Evolutionary conservation across 1,140 invertebrate species (phyloP), one percentile per base, ranked within the genome.

Genomic region (Tetragnatha versicolor): DNA sequence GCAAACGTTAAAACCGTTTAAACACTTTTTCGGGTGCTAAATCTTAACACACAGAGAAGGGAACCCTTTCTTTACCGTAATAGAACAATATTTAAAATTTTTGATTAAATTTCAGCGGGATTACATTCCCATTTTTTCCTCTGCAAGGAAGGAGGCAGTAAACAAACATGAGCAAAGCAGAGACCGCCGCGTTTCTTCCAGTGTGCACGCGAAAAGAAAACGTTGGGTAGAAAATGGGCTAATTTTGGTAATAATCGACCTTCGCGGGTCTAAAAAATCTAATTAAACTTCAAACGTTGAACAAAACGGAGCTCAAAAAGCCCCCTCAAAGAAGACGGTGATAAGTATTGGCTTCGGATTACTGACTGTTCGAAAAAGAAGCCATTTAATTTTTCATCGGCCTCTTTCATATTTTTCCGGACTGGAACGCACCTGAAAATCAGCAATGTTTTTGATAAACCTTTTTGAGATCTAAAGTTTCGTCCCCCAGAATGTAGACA

Each of bases 211-310:
- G 20, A 47, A 12, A 47, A 47, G 42, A 47, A 47, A 17, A 10
- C 51, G 17, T 22, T 68, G 37, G 51, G 35, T 27, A 68, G 65
- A 51, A 68, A 68, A 68, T 68, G 42, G 42, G 65, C 47, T 68
- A 68, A 68, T 68, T 68, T 68, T 49, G 29, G 42, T 68, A 25
- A 68, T 68, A 47, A 68, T 68, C 35, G 65, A 68, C 65, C 37
- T 68, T 68, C 51, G 51, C 25, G 25, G 60, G 12, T 35, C 31
- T 53, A 70, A 70, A 53, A 70, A 70, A 53, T 49, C 51, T 70
- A 70, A 70, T 70, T 70, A 70, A 70, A 70, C 68, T 70, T 70
- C 68, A 70, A 70, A 53, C 47, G 68, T 22, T 42, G 35, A 37
- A 37, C 68, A 70, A 70, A 70, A 70, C 49, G 47, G 35, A 39